Conservation (phyloP, 2,888 invertebrate species). For the Plusia festucae region DNA sequence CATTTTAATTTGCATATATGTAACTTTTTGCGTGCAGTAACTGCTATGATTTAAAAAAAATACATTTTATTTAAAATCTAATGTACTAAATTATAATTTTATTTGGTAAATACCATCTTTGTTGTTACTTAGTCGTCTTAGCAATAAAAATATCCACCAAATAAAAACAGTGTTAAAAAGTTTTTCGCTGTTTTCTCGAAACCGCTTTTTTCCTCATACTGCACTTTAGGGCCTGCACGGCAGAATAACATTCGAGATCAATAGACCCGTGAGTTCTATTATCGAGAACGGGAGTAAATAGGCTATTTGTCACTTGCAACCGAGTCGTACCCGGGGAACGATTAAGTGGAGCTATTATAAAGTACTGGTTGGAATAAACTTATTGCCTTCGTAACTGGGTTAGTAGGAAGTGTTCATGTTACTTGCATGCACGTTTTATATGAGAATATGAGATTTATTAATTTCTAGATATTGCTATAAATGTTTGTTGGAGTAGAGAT, state of each 20-base stretch:
- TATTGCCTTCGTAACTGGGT: constrained; percentile 48
- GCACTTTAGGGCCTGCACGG: too few relatives aligned
- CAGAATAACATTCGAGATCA: constrained; percentile 59
- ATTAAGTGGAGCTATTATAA: constrained; percentile 70
- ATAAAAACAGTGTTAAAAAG: too few relatives aligned
- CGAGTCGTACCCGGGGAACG: constrained; percentile 58
- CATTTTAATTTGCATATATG: too few relatives aligned
- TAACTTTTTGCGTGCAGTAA: too few relatives aligned
- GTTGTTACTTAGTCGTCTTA: too few relatives aligned
- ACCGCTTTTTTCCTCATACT: too few relatives aligned
- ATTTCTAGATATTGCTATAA: neutral
- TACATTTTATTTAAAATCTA: too few relatives aligned
- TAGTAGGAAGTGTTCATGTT: constrained; percentile 13
- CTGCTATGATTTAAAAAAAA: too few relatives aligned
- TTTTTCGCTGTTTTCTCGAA: too few relatives aligned
- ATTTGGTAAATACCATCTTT: too few relatives aligned
- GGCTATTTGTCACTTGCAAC: constrained; percentile 74
- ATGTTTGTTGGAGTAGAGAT: neutral
- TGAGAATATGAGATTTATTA: neutral
- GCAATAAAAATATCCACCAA: too few relatives aligned
- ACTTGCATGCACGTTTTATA: neutral
- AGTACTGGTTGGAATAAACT: constrained; percentile 56
- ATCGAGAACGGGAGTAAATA: constrained; percentile 69
- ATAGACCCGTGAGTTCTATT: constrained; percentile 65
- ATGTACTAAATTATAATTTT: too few relatives aligned